Base-by-base conservation (phyloP, 2,888 invertebrate species). In the Protodeltote pygarga region DNA sequence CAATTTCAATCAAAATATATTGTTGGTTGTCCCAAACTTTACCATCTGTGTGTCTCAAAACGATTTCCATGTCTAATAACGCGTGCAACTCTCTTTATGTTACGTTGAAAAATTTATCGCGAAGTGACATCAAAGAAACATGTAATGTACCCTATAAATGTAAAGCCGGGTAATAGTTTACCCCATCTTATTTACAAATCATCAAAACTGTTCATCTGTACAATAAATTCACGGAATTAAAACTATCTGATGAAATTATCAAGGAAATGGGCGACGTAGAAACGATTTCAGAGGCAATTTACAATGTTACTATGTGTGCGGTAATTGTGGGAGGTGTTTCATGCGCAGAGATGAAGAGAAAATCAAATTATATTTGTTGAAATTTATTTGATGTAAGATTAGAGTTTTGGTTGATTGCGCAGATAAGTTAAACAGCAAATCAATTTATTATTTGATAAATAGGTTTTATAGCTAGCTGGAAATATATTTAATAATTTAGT, bases 41-140 rank as follows among this genome's bases (percentile, higher is more conserved):
- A 3, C 2, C 0, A 10, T 0, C 72, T 6, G 82, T 83, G 60
- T 75, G 79, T 81, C 75, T 25, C 73, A 62, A 65, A 58, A 71
- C 77, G 71, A 79, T 83, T 82, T 79, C 69, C 80, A 75, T 77
- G 73, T 78, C 77, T 80, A 86, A 85, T 84, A 86, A 81, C 76
- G 75, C 80, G 77, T 76, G 70, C 64, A 79, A 78, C 65, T 77
- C 70, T 75, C 78, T 86, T 81, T 83, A 83, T 79, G 75, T 76
- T 75, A 50, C 71, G 73, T 73, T 79, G 86, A 87, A 87, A 84
- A 84, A 83, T 85, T 83, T 85, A 88, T 58, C 79, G 81, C 73
- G 70, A 73, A 85, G 78, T 83, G 83, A 86, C 87, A 88, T 89
- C 88, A 89, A 89, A 89, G 87, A 70, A 81, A 71, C 61, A 65